Percentiles rank a stretch among this genome's conserved stretches.
Conservation (phyloP, 2,888 invertebrate genomes). For the Andrena camellia region DNA sequence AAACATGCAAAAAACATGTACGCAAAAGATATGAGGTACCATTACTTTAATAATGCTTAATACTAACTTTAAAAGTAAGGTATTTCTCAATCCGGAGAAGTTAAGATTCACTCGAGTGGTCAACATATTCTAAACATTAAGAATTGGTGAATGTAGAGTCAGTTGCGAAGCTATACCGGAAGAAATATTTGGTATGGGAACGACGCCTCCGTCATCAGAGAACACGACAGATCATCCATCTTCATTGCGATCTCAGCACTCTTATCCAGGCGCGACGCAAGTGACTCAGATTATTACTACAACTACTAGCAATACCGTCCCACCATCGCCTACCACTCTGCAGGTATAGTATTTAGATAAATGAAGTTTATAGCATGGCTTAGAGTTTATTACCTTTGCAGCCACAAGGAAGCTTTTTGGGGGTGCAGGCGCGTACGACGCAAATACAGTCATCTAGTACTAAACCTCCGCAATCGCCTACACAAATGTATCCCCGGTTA, state of each 20-base stretch:
- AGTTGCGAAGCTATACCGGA: constrained; percentile 97
- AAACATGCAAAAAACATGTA: constrained; percentile 89
- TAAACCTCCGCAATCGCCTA: constrained; percentile 89
- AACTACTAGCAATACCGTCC: constrained; percentile 84
- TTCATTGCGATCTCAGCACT: constrained; percentile 85
- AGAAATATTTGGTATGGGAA: constrained; percentile 91
- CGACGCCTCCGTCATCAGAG: constrained; percentile 89
- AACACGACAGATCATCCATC: constrained; percentile 84
- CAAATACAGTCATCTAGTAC: constrained; percentile 77
- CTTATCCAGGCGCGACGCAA: constrained; percentile 85
- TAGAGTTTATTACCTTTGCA: constrained; percentile 45
- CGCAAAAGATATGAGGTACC: constrained; percentile 89
- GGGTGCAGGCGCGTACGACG: constrained; percentile 75
- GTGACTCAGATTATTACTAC: constrained; percentile 78
- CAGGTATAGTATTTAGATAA: constrained; percentile 70
- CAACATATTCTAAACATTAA: background rate
- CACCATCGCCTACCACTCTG: constrained; percentile 85
- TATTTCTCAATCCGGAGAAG: background rate
- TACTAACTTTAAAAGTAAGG: background rate
- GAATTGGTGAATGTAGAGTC: constrained; percentile 85
- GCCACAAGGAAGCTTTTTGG: constrained; percentile 78
- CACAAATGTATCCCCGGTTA: constrained; percentile 87
- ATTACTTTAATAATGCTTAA: background rate
- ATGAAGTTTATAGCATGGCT: background rate
- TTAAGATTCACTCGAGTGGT: background rate